Base-by-base conservation (phyloP, 2,888 invertebrate genomes). In the Cryptus viduatorius region DNA sequence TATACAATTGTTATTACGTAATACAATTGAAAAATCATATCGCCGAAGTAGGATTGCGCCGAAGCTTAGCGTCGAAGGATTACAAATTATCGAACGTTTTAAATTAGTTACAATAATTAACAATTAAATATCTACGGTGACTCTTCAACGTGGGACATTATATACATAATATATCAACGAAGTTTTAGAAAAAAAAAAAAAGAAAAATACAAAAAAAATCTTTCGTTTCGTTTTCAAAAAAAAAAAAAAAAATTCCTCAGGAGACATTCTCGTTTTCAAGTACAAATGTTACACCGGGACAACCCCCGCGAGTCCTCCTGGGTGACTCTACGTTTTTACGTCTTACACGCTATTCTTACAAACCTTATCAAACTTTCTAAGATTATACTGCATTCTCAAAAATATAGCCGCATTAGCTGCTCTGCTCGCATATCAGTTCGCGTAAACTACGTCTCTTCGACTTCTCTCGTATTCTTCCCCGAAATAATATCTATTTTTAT, bases 381-480 rank as follows among this genome's bases (percentile, higher is more conserved):
- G 92, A 92, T 93, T 92, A 92, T 90, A 90, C 89, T 89, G 91
- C 91, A 90, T 90, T 93, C 92, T 93, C 93, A 93, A 93, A 93
- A 93, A 56, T 93, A 93, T 93, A 93, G 91, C 89, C 29, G 81
- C 81, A 85, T 90, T 89, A 90, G 89, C 90, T 88, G 90, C 88
- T 86, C 37, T 37, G 37, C 37, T 37, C 37, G 56, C 56, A 24
- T 56, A 37, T 87, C 79, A 83, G 84, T 83, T 88, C 84, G 83
- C 86, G 61, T 82, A 79, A 37, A 79, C 85, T 87, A 85, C 85
- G 79, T 84, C 56, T 81, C 77, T 83, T 84, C 86, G 84, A 48
- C 79, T 50, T 85, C 71, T 79, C 67, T 88, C 61, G 65, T 46
- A 79, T 37, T 81, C 69, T 78, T 67, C 68, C 78, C 77, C 64